Percentiles rank a stretch among this genome's conserved stretches.
Evolutionary conservation across 1,140 invertebrate genomes (phyloP).

Genomic region (Globodera ellingtonae): DNA sequence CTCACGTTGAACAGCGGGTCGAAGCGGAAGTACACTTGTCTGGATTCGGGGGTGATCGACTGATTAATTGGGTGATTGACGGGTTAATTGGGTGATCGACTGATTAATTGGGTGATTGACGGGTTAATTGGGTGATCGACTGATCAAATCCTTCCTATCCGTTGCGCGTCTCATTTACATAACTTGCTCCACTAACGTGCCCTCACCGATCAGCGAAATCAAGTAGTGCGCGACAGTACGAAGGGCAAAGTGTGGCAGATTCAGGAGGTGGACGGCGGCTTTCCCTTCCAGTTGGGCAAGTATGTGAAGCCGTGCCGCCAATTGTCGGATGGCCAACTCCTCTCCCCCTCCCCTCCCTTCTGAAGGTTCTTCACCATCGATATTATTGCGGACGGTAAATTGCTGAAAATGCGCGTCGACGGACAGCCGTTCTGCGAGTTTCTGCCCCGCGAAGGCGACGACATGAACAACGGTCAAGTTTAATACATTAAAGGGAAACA

Average conservation of each 20-base stretch:
- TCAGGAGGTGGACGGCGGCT: conserved; percentile 2
- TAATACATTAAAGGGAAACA: too few relatives aligned
- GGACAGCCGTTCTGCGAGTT: conserved; percentile 2
- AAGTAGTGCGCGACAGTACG: background rate
- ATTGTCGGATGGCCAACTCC: too few relatives aligned
- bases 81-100: background rate
- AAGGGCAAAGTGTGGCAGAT: background rate
- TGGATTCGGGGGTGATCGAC: too few relatives aligned
- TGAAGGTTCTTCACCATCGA: background rate
- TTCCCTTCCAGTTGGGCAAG: conserved; percentile 1
- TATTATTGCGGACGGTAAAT: background rate
- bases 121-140: too few relatives aligned
- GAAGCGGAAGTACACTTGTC: background rate
- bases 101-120: background rate
- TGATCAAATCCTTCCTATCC: too few relatives aligned
- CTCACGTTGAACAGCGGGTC: background rate
- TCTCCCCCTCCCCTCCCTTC: too few relatives aligned
- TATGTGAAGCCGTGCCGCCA: too few relatives aligned
- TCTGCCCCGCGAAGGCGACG: background rate
- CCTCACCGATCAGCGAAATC: background rate
- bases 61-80: too few relatives aligned
- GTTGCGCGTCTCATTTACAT: too few relatives aligned
- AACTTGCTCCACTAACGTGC: too few relatives aligned
- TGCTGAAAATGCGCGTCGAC: background rate
- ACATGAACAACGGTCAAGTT: background rate